Conservation (phyloP, 2,113 vertebrate genomes). For the Larimichthys polyactis region DNA sequence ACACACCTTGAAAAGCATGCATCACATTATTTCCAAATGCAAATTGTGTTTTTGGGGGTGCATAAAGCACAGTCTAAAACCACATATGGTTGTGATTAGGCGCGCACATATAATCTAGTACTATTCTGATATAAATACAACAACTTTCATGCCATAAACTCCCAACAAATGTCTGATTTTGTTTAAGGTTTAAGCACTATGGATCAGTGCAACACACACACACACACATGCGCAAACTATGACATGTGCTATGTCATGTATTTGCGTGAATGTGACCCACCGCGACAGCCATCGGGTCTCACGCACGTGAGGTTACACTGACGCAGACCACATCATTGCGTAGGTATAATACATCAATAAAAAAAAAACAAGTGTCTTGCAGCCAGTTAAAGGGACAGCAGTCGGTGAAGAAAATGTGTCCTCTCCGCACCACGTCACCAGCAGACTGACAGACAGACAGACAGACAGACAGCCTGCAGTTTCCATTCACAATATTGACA, state of each 20-base stretch:
- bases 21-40: background rate
- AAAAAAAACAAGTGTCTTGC: background rate
- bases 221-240: constrained; percentile 3
- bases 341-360: background rate
- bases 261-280: constrained; percentile 2
- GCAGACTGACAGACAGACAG: constrained; percentile 63
- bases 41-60: background rate
- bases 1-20: background rate
- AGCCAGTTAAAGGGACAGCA: constrained; percentile 56
- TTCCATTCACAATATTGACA: constrained; percentile 81
- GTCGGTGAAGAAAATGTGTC: constrained; percentile 29
- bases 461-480: constrained; percentile 69
- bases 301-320: background rate
- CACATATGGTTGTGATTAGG: background rate
- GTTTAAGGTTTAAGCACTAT: background rate
- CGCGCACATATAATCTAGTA: background rate
- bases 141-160: background rate
- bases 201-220: background rate
- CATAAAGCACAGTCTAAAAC: background rate
- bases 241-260: background rate
- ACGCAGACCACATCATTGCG: background rate
- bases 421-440: constrained; percentile 47
- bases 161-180: background rate
- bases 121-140: background rate
- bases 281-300: constrained; percentile 2